A percentile compares a stretch with the other conserved stretches of the same genome.
These are phyloP conservation scores for Alectura lathami DNA, from an alignment of 2,113 vertebrate species.

Conservation along the genomic window DNA sequence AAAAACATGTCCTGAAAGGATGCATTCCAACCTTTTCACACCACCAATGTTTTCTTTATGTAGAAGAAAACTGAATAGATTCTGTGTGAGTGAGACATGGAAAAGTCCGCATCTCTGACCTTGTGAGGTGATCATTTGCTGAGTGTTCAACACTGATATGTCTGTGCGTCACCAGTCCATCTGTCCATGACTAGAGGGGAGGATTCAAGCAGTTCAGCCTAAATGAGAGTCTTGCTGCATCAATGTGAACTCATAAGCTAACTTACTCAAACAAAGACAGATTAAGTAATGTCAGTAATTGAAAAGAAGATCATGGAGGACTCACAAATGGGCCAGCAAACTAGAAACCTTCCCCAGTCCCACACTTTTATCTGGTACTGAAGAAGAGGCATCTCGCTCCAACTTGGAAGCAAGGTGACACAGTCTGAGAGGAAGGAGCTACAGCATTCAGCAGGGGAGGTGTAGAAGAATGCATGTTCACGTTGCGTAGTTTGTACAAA, in stretches of 20 bases:
- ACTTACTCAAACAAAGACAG: neutral
- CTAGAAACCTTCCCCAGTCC: neutral
- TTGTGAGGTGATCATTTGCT: neutral
- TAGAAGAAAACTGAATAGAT: neutral
- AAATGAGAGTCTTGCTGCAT: neutral
- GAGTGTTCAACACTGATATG: neutral
- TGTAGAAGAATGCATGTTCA: neutral
- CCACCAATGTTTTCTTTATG: neutral
- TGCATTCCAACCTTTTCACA: neutral
- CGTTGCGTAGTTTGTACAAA: neutral
- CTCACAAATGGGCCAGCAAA: neutral
- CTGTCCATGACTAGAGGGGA: neutral
- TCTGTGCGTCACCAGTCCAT: neutral
- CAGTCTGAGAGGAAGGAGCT: neutral
- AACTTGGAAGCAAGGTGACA: neutral
- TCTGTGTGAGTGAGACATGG: neutral
- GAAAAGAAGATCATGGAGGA: neutral
- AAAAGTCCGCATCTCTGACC: neutral
- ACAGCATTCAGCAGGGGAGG: neutral
- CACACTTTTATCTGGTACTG: neutral
- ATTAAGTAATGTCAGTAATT: neutral
- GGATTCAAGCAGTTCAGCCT: neutral
- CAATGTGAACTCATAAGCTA: neutral
- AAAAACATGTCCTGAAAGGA: neutral
- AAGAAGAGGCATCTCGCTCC: neutral